These are phyloP conservation scores for Melanostoma mellinum DNA, from an alignment of 2,888 invertebrate genomes.

Conservation along the genomic window DNA sequence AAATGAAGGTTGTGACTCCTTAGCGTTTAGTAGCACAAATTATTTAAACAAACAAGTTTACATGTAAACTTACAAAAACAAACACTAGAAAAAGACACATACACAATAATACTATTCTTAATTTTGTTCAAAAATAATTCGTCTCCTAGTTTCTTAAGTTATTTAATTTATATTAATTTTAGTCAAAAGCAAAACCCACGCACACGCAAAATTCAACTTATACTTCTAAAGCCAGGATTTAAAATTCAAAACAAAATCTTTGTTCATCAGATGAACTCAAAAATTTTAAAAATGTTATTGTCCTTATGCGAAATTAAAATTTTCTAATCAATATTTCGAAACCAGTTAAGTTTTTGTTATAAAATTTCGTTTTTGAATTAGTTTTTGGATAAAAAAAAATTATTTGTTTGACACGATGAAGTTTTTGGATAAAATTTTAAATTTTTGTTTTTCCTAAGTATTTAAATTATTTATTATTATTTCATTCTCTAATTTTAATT, in stretches of 20 bases:
- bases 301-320: slow-evolving; percentile 51
- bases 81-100: slow-evolving; percentile 51
- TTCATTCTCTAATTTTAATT: slow-evolving; percentile 55
- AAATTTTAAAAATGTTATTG: slow-evolving; percentile 52
- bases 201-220: slow-evolving; percentile 18
- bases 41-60: slow-evolving; percentile 64
- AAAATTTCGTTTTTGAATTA: slow-evolving; percentile 34
- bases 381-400: slow-evolving; percentile 25
- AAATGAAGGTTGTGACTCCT: slow-evolving; percentile 73
- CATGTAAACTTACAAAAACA: slow-evolving; percentile 28
- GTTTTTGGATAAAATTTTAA: slow-evolving; percentile 4
- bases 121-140: slow-evolving; percentile 42
- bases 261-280: slow-evolving; percentile 70
- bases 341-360: slow-evolving; percentile 63
- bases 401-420: slow-evolving; percentile 5
- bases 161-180: slow-evolving; percentile 75
- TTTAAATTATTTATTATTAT: slow-evolving; percentile 71
- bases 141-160: slow-evolving; percentile 57
- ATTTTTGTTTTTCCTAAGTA: slow-evolving; percentile 60
- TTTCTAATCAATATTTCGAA: slow-evolving; percentile 33
- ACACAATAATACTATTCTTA: slow-evolving; percentile 56
- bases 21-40: slow-evolving; percentile 69
- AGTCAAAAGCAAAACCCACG: slow-evolving; percentile 8
- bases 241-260: slow-evolving; percentile 56
- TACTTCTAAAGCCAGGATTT: slow-evolving; percentile 47